These are phyloP conservation scores for Apodemus sylvaticus DNA, from an alignment of 2,113 vertebrate species.

Conservation along the genomic window DNA sequence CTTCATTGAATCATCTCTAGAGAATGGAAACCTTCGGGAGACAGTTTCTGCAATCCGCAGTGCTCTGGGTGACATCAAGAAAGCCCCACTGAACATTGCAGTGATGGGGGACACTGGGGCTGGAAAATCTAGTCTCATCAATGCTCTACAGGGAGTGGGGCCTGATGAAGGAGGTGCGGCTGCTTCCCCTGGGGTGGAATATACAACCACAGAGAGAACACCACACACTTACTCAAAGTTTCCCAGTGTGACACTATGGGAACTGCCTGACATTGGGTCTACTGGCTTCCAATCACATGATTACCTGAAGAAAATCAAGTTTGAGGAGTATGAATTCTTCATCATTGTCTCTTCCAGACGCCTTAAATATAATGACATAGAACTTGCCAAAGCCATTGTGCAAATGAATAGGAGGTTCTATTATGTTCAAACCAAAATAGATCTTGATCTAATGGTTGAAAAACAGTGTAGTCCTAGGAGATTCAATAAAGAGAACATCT, in stretches of 20 bases:
- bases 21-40: background rate
- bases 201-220: conserved; percentile 58
- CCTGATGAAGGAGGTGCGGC: conserved; percentile 54
- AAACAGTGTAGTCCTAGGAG: accelerated
- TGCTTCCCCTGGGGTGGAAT: conserved; percentile 35
- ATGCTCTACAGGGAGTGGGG: conserved; percentile 69
- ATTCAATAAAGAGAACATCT: background rate
- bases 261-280: conserved; percentile 77
- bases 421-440: conserved; percentile 54
- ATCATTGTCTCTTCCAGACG: conserved; percentile 74
- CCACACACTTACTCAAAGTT: conserved; percentile 54
- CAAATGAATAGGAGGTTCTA: conserved; percentile 68
- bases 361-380: conserved; percentile 36
- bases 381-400: conserved; percentile 63
- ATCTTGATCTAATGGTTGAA: background rate
- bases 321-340: conserved; percentile 80
- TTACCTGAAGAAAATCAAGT: conserved; percentile 54
- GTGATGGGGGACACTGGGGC: conserved; percentile 54
- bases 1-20: background rate
- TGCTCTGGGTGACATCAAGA: background rate
- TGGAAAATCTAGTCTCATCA: conserved; percentile 78
- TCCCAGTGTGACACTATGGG: conserved; percentile 75
- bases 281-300: background rate
- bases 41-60: background rate
- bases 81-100: conserved; percentile 39